Evolutionary conservation across 1,140 invertebrate species (phyloP).

Genomic region (Lordiphosa collinella): DNA sequence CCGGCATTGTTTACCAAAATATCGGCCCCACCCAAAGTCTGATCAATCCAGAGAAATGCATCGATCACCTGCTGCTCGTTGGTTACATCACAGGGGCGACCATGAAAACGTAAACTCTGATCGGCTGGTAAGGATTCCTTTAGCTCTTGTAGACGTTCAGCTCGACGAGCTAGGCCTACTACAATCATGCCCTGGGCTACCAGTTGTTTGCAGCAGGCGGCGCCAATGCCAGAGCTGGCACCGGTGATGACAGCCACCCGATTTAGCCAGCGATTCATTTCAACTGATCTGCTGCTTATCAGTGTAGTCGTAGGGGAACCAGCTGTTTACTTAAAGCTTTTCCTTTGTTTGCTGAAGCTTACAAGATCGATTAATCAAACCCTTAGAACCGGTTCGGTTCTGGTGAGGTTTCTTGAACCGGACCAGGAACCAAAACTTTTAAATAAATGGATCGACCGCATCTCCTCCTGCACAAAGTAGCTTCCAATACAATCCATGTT

Average conservation of each 20-base stretch:
- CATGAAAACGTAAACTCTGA: conserved; percentile 40
- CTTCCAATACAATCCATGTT: too few relatives aligned
- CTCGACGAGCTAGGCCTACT: conserved; percentile 85
- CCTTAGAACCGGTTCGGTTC: too few relatives aligned
- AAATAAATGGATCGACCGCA: too few relatives aligned
- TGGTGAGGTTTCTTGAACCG: too few relatives aligned
- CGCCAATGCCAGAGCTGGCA: conserved; percentile 82
- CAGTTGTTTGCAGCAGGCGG: conserved; percentile 76
- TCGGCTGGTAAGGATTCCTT: conserved; percentile 29
- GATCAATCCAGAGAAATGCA: conserved; percentile 83
- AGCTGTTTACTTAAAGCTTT: too few relatives aligned
- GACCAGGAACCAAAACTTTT: too few relatives aligned
- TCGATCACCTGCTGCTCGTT: conserved; percentile 83
- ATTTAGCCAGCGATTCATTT: conserved; percentile 59
- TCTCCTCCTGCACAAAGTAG: too few relatives aligned
- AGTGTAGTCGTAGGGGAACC: neutral
- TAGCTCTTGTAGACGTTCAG: conserved; percentile 78
- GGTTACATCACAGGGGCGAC: conserved; percentile 82
- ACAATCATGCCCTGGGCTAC: conserved; percentile 82
- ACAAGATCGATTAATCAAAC: too few relatives aligned
- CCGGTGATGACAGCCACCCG: conserved; percentile 65
- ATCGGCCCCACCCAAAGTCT: conserved; percentile 83
- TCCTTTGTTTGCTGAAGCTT: neutral
- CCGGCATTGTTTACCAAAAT: conserved; percentile 87
- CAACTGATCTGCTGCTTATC: neutral